Evolutionary conservation across 2,113 vertebrate genomes (phyloP), one percentile per base, ranked within the genome.

Genomic region (Dunckerocampus dactyliophorus): DNA sequence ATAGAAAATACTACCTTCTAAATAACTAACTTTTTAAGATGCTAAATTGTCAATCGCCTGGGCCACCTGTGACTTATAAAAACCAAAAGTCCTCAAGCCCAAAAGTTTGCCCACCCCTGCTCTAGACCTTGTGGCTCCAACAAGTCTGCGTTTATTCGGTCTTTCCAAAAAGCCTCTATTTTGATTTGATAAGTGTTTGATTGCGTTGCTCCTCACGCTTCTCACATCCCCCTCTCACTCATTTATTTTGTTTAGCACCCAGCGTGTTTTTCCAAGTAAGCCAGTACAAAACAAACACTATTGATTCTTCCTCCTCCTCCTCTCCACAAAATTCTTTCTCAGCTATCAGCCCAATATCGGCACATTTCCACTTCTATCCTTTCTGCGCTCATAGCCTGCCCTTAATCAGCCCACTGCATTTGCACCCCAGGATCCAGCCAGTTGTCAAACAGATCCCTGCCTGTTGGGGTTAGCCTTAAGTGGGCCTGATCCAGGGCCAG

Each of bases 401-500:
- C 61, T 67, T 72, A 77, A 77, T 80, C 62, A 69, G 59, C 57
- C 66, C 20, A 28, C 78, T 37, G 69, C 66, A 47, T 65, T 71
- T 59, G 60, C 71, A 77, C 67, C 79, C 65, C 60, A 13, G 61
- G 58, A 81, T 65, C 75, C 67, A 66, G 34, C 59, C 73, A 77
- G 76, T 77, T 77, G 78, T 80, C 76, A 75, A 77, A 63, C 74
- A 72, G 74, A 75, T 74, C 79, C 47, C 51, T 47, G 77, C 69
- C 82, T 67, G 69, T 69, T 64, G 77, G 81, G 73, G 69, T 75
- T 74, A 72, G 71, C 78, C 75, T 72, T 64, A 76, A 84, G 80
- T 73, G 83, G 75, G 63, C 66, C 75, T 43, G 85, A 79, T 63
- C 66, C 56, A 22, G 70, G 74, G 72, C 75, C 67, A 65, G 76